Evolutionary conservation across 2,113 vertebrate species (phyloP), one percentile per base, ranked within the genome.

Genomic region (Scytalopus superciliaris): DNA sequence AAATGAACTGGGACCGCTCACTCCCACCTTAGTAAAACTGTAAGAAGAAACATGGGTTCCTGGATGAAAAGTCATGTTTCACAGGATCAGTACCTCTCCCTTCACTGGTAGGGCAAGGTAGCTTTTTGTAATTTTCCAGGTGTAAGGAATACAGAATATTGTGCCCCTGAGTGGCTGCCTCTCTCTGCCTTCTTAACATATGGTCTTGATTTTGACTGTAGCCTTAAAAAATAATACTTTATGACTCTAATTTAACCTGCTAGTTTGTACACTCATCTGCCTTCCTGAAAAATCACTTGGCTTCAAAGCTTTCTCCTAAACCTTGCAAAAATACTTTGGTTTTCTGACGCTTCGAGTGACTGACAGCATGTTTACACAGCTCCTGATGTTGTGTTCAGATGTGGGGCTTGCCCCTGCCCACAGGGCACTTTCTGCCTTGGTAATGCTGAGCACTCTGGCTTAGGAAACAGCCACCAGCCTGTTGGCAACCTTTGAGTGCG

Each of bases 401-500:
- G 11, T 50, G 39, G 30, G 52, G 9, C 37, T 84, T 62, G 10
- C 7, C 12, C 11, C 6, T 73, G 66, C 15, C 27, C 66, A 17
- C 0, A 0, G 22, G 33, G 14, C 35, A 9, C 39, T 68, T 59
- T 13, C 15, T 31, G 6, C 73, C 28, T 52, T 24, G 37, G 40
- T 0, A 1, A 49, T n/a, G 56, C 66, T 37, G 39, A 68, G 27
- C 16, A 14, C 0, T 3, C 24, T 55, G 37, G 14, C 12, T 31
- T 2, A 10, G 25, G 49, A 30, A 79, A 19, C 35, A 59, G 45
- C 40, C 28, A 52, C 30, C 14, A 63, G 47, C 62, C 39, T 80
- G 19, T 1, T 63, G 1, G 12, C 6, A 63, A 2, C 39, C 37
- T 79, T 6, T 8, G 30, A 52, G 19, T 3, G 1, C 15, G 11